phyloP scores from a whole-genome alignment of 2,113 vertebrate genomes.

The Limnothrissa miodon region DNA sequence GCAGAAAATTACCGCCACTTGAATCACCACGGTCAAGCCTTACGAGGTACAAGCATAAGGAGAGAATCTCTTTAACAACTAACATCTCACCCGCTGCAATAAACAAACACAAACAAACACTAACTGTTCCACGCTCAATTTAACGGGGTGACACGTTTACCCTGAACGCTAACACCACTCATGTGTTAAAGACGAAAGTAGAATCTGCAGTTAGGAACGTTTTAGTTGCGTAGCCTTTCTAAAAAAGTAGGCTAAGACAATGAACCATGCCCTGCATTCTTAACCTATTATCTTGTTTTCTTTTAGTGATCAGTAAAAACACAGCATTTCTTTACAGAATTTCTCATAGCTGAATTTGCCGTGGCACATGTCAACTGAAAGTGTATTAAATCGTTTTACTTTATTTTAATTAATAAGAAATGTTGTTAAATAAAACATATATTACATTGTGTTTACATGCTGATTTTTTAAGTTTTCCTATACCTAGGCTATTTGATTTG shows the following conservation, averaged over 20 bases:
- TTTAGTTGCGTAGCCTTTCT: not conserved
- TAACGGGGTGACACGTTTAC: constrained; percentile 29
- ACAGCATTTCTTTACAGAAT: too few relatives aligned
- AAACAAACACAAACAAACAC: constrained; percentile 43
- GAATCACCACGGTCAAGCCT: not conserved
- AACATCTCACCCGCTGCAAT: constrained; percentile 30
- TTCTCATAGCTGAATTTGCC: too few relatives aligned
- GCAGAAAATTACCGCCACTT: constrained; percentile 36
- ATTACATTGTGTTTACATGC: too few relatives aligned
- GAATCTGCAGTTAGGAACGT: not conserved
- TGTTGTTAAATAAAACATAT: too few relatives aligned
- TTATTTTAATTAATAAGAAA: too few relatives aligned
- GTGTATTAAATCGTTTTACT: too few relatives aligned
- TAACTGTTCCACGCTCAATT: constrained; percentile 30
- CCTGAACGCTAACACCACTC: not conserved
- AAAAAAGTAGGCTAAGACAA: not conserved
- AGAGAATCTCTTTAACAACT: constrained; percentile 45
- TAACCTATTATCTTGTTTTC: too few relatives aligned
- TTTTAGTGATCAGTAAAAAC: too few relatives aligned
- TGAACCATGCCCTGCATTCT: too few relatives aligned
- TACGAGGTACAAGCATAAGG: constrained; percentile 62
- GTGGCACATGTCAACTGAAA: too few relatives aligned
- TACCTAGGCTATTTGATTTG: too few relatives aligned
- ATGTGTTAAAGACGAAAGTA: not conserved
- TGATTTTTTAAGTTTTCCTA: too few relatives aligned